Evolutionary conservation across 2,113 vertebrate genomes (phyloP), one percentile per base, ranked within the genome.

Genomic region (Ammospiza nelsoni): DNA sequence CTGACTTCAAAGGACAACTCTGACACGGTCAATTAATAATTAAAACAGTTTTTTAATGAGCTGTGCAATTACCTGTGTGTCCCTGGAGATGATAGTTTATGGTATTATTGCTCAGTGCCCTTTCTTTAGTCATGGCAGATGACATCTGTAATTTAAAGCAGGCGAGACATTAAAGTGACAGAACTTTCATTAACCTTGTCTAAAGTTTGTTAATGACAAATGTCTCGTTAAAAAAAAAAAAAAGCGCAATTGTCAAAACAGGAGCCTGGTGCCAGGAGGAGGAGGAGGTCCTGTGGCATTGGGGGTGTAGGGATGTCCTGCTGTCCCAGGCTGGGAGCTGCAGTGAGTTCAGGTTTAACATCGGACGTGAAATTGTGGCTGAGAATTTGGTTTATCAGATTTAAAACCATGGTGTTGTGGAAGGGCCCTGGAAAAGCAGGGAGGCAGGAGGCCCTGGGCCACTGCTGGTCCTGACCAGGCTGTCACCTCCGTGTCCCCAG

Each of bases 21-120:
- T 99, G 98, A 98, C 98, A 98, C 95, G 98, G 98, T 98, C 97
- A 99, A 99, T 99, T 98, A 99, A 99, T 98, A 98, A 99, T 99
- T 99, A 98, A 99, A 98, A 98, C 98, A 97, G 97, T 97, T 97
- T 98, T 99, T 99, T 99, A 99, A 99, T 98, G 98, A 99, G 98
- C 98, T 98, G 90, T 98, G 98, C 98, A 99, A 98, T 99, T 99
- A 99, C 98, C 97, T 98, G 98, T 97, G 96, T 98, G 98, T 98
- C 98, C 98, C 98, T 96, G 95, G 98, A 98, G 98, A 98, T 90
- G 97, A 93, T 97, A 95, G 98, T 98, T 98, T 98, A 98, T 98
- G 97, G 98, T 97, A 97, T 97, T 98, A 97, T 96, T 97, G 96
- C 97, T 92, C 96, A 59, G 96, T 98, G 98, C 95, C 97, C 98